Evolutionary conservation across 2,113 vertebrate species (phyloP).

Genomic region (Percopsis transmontana): DNA sequence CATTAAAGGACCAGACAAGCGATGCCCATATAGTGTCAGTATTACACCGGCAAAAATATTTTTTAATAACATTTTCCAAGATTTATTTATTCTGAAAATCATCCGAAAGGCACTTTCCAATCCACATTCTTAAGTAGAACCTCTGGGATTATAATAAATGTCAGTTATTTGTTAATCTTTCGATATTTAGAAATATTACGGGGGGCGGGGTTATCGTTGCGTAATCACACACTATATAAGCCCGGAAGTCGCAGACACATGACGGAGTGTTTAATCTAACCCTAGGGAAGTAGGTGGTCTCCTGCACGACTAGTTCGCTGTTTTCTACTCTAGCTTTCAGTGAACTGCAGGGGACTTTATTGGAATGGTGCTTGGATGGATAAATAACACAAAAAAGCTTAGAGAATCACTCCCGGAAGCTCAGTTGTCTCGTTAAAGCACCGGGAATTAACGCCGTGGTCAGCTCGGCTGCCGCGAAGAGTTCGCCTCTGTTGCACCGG

Average conservation of each 20-base stretch:
- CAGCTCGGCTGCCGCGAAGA: slow-evolving; percentile 74
- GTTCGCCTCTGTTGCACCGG: slow-evolving; percentile 70
- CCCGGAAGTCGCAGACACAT: rapidly evolving
- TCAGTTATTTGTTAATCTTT: background rate
- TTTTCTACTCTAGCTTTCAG: slow-evolving; percentile 69
- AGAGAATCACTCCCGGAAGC: slow-evolving; percentile 48
- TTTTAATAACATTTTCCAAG: no score
- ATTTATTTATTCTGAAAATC: no score
- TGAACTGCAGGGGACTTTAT: slow-evolving; percentile 40
- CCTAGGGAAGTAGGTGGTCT: slow-evolving; percentile 6
- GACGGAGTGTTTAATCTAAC: slow-evolving; percentile 62
- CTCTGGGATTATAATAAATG: background rate
- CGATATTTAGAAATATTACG: slow-evolving; percentile 1
- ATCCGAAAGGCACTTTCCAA: no score
- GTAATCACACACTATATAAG: slow-evolving; percentile 36
- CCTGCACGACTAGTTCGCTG: slow-evolving; percentile 50
- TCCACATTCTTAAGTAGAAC: no score
- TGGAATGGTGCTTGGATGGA: background rate
- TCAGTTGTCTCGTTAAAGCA: slow-evolving; percentile 48
- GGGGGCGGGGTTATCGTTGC: slow-evolving; percentile 49
- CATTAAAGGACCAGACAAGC: no score
- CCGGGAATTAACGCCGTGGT: slow-evolving; percentile 52
- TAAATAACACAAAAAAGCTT: slow-evolving; percentile 61
- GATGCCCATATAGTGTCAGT: no score
- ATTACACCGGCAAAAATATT: no score